Conservation (phyloP, 2,113 vertebrate genomes). For the Turdus rufiventris region DNA sequence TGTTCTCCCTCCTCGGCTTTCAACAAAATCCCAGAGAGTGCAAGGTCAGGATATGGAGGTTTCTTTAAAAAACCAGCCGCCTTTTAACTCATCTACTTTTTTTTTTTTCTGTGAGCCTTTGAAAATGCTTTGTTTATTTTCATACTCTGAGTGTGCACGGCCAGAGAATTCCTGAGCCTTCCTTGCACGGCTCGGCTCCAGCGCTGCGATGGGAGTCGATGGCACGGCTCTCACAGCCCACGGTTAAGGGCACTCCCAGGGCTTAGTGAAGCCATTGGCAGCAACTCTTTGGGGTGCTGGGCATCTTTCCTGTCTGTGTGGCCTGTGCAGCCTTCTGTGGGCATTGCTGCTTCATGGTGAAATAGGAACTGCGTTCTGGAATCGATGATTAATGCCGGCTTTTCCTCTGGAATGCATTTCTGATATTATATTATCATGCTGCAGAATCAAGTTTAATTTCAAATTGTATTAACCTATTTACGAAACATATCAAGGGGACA, state of each 20-base stretch:
- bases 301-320: neutral
- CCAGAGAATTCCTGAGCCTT: neutral
- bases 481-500: slow-evolving; percentile 28
- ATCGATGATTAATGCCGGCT: neutral
- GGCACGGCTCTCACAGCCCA: neutral
- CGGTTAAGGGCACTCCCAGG: neutral
- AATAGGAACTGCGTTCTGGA: neutral
- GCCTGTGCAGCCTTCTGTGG: neutral
- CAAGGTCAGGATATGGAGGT: neutral
- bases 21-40: neutral
- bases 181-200: neutral
- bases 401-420: slow-evolving; percentile 25
- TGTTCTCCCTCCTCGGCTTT: neutral
- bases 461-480: slow-evolving; percentile 64
- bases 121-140: slow-evolving; percentile 37
- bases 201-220: neutral
- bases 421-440: slow-evolving; percentile 42
- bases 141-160: neutral
- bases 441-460: slow-evolving; percentile 57
- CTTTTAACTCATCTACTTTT: neutral
- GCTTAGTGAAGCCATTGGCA: neutral
- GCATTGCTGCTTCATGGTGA: neutral
- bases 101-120: neutral
- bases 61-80: neutral
- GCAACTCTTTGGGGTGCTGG: neutral